Evolutionary conservation across 2,888 invertebrate species (phyloP).

Genomic region (Herminia tarsipennalis): DNA sequence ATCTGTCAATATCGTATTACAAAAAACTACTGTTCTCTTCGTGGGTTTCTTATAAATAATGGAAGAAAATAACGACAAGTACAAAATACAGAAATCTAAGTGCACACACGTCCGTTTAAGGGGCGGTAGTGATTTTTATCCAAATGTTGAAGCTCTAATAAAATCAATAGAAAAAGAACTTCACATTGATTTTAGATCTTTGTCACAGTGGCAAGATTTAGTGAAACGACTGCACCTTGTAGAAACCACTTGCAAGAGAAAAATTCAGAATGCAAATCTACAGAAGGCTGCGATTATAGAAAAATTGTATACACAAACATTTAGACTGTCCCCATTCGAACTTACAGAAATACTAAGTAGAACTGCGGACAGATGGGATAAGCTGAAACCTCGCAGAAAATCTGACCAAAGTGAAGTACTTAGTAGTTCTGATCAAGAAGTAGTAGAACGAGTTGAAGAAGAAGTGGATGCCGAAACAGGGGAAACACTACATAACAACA

Average conservation of each 20-base stretch:
- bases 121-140: slow-evolving; percentile 45
- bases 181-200: slow-evolving; percentile 60
- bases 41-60: neutral
- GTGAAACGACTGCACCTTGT: slow-evolving; percentile 56
- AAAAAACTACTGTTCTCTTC: neutral
- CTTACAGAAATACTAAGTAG: slow-evolving; percentile 60
- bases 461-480: slow-evolving; percentile 38
- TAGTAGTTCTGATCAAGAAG: neutral
- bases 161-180: slow-evolving; percentile 59
- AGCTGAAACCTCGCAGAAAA: slow-evolving; percentile 17
- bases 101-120: slow-evolving; percentile 65
- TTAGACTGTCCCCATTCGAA: slow-evolving; percentile 66
- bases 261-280: slow-evolving; percentile 54
- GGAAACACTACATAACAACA: slow-evolving; percentile 57
- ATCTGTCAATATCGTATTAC: neutral
- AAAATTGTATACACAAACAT: slow-evolving; percentile 60
- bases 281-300: slow-evolving; percentile 64
- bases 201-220: slow-evolving; percentile 66
- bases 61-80: neutral
- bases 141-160: slow-evolving; percentile 60
- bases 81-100: slow-evolving; percentile 29
- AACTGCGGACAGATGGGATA: slow-evolving; percentile 62
- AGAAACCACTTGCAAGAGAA: slow-evolving; percentile 54
- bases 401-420: neutral
- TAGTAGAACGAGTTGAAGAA: slow-evolving; percentile 26